phyloP scores from a whole-genome alignment of 2,888 invertebrate genomes.

The Autographa gamma region DNA sequence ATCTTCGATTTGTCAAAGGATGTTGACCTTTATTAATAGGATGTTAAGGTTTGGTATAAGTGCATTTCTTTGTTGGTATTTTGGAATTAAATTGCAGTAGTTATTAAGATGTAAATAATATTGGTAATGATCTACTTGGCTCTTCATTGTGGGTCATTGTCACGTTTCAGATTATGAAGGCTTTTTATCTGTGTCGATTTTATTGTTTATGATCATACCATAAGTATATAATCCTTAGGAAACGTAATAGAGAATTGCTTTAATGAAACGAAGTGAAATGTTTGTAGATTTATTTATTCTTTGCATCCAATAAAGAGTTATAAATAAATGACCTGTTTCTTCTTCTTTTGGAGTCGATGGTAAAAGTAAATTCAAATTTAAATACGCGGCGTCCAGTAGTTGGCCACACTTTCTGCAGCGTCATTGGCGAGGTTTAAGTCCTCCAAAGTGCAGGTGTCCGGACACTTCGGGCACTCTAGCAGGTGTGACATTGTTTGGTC shows the following conservation, averaged over 20 bases:
- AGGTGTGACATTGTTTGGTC: too few relatives aligned
- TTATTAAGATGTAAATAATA: constrained; percentile 38
- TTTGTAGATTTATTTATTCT: too few relatives aligned
- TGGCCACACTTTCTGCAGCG: too few relatives aligned
- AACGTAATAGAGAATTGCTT: background rate
- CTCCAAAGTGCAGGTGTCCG: too few relatives aligned
- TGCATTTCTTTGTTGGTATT: background rate
- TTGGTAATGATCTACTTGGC: constrained; percentile 48
- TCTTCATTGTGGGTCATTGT: constrained; percentile 37
- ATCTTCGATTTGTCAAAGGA: constrained; percentile 7
- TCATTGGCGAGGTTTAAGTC: too few relatives aligned
- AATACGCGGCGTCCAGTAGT: too few relatives aligned
- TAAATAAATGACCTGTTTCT: too few relatives aligned
- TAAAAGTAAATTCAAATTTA: too few relatives aligned
- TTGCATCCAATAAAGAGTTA: too few relatives aligned
- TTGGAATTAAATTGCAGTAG: constrained; percentile 14
- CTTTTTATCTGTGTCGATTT: background rate
- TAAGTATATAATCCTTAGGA: background rate
- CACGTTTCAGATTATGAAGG: background rate
- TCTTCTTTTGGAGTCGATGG: too few relatives aligned
- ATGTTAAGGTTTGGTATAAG: background rate
- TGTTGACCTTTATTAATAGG: constrained; percentile 8
- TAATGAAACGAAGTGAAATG: too few relatives aligned
- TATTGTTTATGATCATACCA: background rate
- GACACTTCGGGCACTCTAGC: too few relatives aligned